phyloP scores from a whole-genome alignment of 1,140 invertebrate genomes.

The Marisa cornuarietis region DNA sequence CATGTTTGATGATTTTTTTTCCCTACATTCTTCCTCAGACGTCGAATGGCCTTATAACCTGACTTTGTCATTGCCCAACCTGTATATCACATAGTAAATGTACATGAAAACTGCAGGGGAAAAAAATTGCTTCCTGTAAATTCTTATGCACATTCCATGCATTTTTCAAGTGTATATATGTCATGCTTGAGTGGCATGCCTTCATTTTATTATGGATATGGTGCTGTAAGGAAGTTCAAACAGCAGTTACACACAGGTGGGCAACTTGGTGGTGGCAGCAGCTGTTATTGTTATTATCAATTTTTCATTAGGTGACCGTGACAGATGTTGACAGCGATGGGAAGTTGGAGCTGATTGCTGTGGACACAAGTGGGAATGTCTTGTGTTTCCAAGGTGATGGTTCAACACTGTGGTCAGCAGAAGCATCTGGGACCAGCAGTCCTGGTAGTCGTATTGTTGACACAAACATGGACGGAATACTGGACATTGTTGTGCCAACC shows the following conservation, averaged over 20 bases:
- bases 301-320: conserved; percentile 47
- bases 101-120: no score
- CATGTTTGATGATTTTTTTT: no score
- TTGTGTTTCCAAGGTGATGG: conserved; percentile 49
- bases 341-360: conserved; percentile 49
- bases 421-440: conserved; percentile 46
- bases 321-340: conserved; percentile 52
- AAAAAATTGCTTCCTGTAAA: no score
- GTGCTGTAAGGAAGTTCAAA: background rate
- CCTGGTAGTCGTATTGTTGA: conserved; percentile 55
- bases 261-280: background rate
- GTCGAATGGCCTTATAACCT: no score
- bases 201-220: background rate
- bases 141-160: no score
- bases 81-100: no score
- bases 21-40: no score
- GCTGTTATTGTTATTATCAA: background rate
- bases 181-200: background rate
- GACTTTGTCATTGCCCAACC: no score
- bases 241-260: background rate
- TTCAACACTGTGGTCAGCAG: conserved; percentile 47
- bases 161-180: background rate
- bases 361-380: conserved; percentile 57
- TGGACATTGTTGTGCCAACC: conserved; percentile 56
- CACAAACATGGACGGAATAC: conserved; percentile 46